These are phyloP conservation scores for Euclidia mi DNA, from an alignment of 2,888 invertebrate genomes.

Conservation along the genomic window DNA sequence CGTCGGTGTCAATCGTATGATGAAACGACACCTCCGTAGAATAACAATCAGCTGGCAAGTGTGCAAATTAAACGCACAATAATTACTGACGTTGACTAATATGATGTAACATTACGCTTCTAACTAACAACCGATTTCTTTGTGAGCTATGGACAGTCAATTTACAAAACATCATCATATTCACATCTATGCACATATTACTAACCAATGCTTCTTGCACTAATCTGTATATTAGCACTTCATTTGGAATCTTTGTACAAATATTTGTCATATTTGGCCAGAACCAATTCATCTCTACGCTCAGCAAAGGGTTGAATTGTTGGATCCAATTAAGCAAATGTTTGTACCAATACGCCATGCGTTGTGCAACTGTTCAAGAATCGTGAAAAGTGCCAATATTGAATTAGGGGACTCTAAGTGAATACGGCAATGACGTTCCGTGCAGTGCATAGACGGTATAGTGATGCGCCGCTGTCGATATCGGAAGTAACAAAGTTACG, in stretches of 20 bases:
- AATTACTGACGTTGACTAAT: conserved; percentile 36
- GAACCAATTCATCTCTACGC: too few species aligned
- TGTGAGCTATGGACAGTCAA: background rate
- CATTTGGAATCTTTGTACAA: too few species aligned
- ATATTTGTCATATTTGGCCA: too few species aligned
- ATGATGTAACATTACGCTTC: background rate
- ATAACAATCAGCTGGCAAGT: conserved; percentile 62
- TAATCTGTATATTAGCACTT: conserved; percentile 24
- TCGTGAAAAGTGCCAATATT: conserved; percentile 39
- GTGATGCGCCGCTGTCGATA: conserved; percentile 80
- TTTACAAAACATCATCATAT: background rate
- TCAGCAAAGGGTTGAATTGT: too few species aligned
- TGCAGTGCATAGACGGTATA: conserved; percentile 77
- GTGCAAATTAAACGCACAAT: conserved; percentile 49
- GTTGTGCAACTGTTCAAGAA: conserved; percentile 16
- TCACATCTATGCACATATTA: conserved; percentile 24
- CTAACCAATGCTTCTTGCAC: conserved; percentile 49
- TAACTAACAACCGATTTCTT: background rate
- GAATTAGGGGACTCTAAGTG: conserved; percentile 67
- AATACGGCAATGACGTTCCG: conserved; percentile 80
- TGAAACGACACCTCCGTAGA: conserved; percentile 59
- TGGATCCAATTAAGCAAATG: too few species aligned
- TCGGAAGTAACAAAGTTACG: conserved; percentile 77
- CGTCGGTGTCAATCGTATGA: conserved; percentile 65
- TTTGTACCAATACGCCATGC: too few species aligned